A percentile compares a stretch with the other conserved stretches of the same genome.
These are phyloP conservation scores for Gryllus bimaculatus DNA, from an alignment of 1,140 invertebrate species.

Conservation along the genomic window DNA sequence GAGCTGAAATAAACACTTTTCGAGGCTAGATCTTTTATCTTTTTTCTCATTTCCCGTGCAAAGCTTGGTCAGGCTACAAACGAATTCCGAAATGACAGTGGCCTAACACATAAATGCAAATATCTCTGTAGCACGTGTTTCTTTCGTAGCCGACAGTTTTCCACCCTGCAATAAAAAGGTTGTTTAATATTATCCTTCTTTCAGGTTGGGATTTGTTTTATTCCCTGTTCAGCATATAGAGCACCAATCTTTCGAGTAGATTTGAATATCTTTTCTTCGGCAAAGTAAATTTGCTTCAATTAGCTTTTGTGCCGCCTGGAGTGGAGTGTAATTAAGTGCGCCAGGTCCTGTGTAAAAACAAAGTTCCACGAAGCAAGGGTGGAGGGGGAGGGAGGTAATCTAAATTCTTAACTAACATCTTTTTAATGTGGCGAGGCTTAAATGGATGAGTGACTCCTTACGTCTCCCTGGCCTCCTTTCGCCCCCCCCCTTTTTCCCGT, in stretches of 20 bases:
- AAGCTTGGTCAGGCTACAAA: no score
- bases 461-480: background rate
- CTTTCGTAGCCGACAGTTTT: no score
- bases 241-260: background rate
- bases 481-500: background rate
- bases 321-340: background rate
- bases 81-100: no score
- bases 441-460: background rate
- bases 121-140: no score
- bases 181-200: no score
- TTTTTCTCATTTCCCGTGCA: no score
- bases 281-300: slow-evolving; percentile 5
- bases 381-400: background rate
- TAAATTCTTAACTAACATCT: slow-evolving; percentile 6
- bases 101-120: no score
- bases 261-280: background rate
- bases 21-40: no score
- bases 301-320: background rate
- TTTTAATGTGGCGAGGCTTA: background rate
- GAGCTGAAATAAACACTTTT: no score
- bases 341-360: background rate
- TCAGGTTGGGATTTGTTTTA: background rate
- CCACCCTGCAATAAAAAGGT: no score
- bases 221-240: background rate
- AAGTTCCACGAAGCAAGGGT: background rate